These are phyloP conservation scores for Drosophila sproati DNA, from an alignment of 1,140 invertebrate species.

Conservation along the genomic window DNA sequence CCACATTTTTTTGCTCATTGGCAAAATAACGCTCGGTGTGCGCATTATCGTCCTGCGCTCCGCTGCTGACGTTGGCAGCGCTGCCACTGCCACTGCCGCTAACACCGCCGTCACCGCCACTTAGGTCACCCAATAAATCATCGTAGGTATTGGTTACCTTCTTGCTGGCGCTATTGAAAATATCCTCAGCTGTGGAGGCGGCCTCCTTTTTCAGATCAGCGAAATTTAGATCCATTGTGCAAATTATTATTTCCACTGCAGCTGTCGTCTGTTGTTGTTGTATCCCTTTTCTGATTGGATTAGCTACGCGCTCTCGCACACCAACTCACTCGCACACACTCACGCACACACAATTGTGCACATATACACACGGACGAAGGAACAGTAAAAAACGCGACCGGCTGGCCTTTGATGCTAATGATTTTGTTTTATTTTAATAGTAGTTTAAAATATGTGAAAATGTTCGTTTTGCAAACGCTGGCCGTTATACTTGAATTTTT, in stretches of 20 bases:
- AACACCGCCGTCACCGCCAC: constrained; percentile 14
- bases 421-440: constrained; percentile 21
- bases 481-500: constrained; percentile 48
- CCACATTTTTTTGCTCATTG: constrained; percentile 75
- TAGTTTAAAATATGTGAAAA: constrained; percentile 16
- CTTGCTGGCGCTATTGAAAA: constrained; percentile 56
- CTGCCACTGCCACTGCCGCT: constrained; percentile 1
- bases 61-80: constrained; percentile 54
- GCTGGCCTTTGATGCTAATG: constrained; percentile 1
- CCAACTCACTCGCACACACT: constrained; percentile 19
- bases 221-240: constrained; percentile 74
- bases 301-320: constrained; percentile 4
- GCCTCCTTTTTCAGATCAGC: constrained; percentile 79
- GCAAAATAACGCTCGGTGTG: constrained; percentile 78
- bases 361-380: constrained; percentile 17
- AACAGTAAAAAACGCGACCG: constrained; percentile 11
- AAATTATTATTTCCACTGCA: constrained; percentile 10
- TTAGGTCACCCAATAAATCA: constrained; percentile 51
- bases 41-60: constrained; percentile 77
- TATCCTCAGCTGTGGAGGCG: constrained; percentile 68
- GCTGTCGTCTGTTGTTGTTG: constrained; percentile 9
- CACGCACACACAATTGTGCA: constrained; percentile 13
- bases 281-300: constrained; percentile 47
- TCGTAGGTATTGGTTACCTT: constrained; percentile 41
- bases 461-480: constrained; percentile 9